Conservation (phyloP, 1,140 invertebrate species). For the Pygmarrhopalites habei region DNA sequence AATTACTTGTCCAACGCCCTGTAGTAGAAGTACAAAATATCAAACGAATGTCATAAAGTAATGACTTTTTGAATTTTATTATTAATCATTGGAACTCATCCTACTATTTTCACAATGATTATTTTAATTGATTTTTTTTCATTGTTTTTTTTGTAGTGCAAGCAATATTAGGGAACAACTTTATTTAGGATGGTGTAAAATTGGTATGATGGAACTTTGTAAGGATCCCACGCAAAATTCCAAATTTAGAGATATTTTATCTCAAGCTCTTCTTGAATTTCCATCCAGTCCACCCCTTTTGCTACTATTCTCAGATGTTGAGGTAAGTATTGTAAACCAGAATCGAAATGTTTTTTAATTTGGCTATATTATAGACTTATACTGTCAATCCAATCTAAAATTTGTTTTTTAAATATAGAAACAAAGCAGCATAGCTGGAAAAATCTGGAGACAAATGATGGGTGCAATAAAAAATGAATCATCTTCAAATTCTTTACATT, state of each 20-base stretch:
- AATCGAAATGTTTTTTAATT: too few species aligned
- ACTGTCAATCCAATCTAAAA: too few species aligned
- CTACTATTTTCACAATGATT: too few species aligned
- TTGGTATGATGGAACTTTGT: constrained; percentile 18
- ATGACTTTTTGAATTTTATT: too few species aligned
- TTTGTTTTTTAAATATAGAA: constrained; percentile 28
- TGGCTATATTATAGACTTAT: too few species aligned
- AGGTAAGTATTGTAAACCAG: constrained; percentile 29
- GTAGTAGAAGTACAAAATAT: constrained; percentile 27
- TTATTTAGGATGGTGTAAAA: constrained; percentile 34
- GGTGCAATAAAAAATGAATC: constrained; percentile 27
- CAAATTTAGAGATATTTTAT: constrained; percentile 30
- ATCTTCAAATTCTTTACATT: constrained; percentile 14
- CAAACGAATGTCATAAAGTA: constrained; percentile 24
- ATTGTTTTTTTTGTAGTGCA: constrained; percentile 8
- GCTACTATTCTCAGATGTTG: constrained; percentile 30
- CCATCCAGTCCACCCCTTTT: constrained; percentile 36
- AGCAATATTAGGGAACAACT: constrained; percentile 34
- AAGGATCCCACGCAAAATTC: constrained; percentile 29
- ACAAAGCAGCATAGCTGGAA: constrained; percentile 36
- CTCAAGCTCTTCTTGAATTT: constrained; percentile 27
- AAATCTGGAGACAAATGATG: constrained; percentile 35
- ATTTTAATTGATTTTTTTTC: too few species aligned
- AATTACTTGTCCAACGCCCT: not conserved
- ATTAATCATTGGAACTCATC: too few species aligned